These are phyloP conservation scores for Lerista edwardsae DNA, from an alignment of 2,797 vertebrate species.

Conservation along the genomic window DNA sequence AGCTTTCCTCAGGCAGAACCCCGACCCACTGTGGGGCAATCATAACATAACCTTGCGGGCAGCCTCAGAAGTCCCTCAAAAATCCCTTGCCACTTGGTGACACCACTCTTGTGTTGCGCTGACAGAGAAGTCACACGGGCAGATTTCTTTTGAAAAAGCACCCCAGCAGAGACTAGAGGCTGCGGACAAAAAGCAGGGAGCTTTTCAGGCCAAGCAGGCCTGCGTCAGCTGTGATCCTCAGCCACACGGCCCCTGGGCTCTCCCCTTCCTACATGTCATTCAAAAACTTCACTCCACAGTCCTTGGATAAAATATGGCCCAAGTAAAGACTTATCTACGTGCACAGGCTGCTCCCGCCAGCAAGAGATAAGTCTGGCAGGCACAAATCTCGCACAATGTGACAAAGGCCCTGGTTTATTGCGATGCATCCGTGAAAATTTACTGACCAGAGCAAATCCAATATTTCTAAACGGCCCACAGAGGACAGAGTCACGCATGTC, in stretches of 20 bases:
- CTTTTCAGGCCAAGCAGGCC: slow-evolving; percentile 1
- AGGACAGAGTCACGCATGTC: not conserved
- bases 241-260: not conserved
- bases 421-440: slow-evolving; percentile 48
- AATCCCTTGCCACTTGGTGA: no score
- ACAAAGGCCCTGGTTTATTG: slow-evolving; percentile 26
- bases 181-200: slow-evolving; percentile 9
- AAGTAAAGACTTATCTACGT: slow-evolving; percentile 41
- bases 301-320: not conserved
- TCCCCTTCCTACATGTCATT: not conserved
- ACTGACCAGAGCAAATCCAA: slow-evolving; percentile 59
- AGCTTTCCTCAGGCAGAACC: no score
- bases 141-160: no score
- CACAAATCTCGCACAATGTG: slow-evolving; percentile 25
- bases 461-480: slow-evolving; percentile 39
- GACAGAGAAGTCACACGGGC: no score
- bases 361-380: slow-evolving; percentile 45
- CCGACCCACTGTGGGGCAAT: no score
- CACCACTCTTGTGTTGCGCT: no score
- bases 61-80: no score
- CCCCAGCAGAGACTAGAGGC: no score
- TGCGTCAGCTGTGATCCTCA: not conserved
- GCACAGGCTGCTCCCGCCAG: slow-evolving; percentile 40
- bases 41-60: no score
- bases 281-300: not conserved